phyloP scores from a whole-genome alignment of 2,113 vertebrate species.

The Phrynosoma blainvillii region DNA sequence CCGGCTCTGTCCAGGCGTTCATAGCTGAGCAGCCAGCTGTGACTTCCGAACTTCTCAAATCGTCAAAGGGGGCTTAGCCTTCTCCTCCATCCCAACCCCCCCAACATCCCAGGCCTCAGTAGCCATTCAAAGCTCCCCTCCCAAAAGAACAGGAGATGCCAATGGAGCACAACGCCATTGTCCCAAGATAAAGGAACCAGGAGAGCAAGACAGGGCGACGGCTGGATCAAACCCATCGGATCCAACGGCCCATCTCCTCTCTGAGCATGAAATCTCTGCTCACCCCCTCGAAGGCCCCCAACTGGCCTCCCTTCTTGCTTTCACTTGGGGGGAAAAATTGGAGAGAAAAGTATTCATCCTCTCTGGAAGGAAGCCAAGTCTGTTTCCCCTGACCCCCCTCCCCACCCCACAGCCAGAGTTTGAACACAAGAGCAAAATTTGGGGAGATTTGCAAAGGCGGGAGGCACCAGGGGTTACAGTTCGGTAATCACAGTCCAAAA shows the following conservation, averaged over 20 bases:
- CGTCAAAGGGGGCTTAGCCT: not conserved
- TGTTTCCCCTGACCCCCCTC: too few relatives aligned
- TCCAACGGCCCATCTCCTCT: not conserved
- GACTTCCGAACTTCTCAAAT: not conserved
- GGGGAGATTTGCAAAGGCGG: too few relatives aligned
- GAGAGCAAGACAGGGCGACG: not conserved
- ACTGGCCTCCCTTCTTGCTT: not conserved
- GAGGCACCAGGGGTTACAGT: too few relatives aligned
- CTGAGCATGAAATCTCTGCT: not conserved
- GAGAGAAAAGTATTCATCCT: not conserved
- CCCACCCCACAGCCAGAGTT: not conserved
- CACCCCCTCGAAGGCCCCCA: not conserved
- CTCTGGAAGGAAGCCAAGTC: not conserved
- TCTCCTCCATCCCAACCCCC: too few relatives aligned
- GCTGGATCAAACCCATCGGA: not conserved
- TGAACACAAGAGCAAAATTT: too few relatives aligned
- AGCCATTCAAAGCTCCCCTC: too few relatives aligned
- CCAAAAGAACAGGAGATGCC: not conserved
- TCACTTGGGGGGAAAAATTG: too few relatives aligned
- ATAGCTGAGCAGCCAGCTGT: constrained; percentile 4
- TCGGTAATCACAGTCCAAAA: not conserved
- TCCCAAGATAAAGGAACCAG: not conserved
- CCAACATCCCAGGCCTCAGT: too few relatives aligned
- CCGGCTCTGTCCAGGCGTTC: not conserved
- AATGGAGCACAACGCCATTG: not conserved